Percentiles rank a stretch among this genome's conserved stretches.
phyloP scores from a whole-genome alignment of 2,113 vertebrate species.

The Aegotheles bennettii region DNA sequence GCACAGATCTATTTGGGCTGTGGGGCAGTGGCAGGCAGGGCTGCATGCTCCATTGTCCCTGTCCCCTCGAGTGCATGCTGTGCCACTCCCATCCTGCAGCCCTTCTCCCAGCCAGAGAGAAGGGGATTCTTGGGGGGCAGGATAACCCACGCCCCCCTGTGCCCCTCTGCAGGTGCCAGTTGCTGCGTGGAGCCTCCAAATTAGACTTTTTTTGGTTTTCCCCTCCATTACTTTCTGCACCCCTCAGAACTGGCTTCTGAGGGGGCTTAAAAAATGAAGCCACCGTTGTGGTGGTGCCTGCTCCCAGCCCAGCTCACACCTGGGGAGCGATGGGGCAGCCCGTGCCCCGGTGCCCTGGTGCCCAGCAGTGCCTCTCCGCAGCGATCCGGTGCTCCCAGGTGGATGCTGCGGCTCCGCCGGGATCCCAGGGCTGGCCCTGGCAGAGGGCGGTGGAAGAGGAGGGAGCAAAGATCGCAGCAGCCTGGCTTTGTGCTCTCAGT shows the following conservation, averaged over 20 bases:
- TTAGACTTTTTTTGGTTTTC: not conserved
- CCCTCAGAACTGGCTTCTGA: not conserved
- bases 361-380: not conserved
- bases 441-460: not conserved
- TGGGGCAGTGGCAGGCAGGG: accelerated
- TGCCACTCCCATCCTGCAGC: not conserved
- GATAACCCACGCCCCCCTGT: not conserved
- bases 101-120: too few relatives aligned
- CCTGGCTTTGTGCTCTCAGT: accelerated
- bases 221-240: accelerated
- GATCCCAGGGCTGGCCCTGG: not conserved
- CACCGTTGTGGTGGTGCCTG: accelerated
- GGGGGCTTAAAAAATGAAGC: not conserved
- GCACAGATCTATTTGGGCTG: not conserved
- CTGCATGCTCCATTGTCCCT: accelerated
- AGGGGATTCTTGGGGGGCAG: accelerated
- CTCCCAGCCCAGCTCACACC: not conserved
- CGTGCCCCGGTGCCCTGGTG: too few relatives aligned
- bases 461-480: not conserved
- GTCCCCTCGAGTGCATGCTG: accelerated
- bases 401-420: accelerated
- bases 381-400: accelerated
- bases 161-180: accelerated
- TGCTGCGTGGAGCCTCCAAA: not conserved
- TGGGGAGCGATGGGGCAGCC: too few relatives aligned